A percentile compares a stretch with the other conserved stretches of the same genome.
These are phyloP conservation scores for Teleopsis dalmanni DNA, from an alignment of 1,140 invertebrate species.

Conservation along the genomic window DNA sequence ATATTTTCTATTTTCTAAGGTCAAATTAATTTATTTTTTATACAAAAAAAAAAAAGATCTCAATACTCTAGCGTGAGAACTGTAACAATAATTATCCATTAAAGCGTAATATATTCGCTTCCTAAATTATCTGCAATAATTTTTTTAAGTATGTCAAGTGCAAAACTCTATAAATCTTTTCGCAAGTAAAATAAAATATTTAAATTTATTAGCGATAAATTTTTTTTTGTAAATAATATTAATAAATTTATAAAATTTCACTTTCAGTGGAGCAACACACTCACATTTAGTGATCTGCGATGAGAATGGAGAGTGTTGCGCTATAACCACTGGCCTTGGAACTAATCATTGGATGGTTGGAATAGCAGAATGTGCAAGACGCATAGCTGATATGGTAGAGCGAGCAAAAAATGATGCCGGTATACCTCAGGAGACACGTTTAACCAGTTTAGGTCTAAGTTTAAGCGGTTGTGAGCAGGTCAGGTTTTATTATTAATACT, in stretches of 20 bases:
- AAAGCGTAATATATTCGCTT: too few relatives aligned
- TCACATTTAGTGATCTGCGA: slow-evolving; percentile 71
- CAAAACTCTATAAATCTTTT: neutral
- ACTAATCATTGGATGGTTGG: slow-evolving; percentile 84
- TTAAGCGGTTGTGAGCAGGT: slow-evolving; percentile 40
- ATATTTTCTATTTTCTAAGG: too few relatives aligned
- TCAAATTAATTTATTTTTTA: too few relatives aligned
- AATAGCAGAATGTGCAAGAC: slow-evolving; percentile 63
- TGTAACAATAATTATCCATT: too few relatives aligned
- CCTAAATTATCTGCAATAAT: too few relatives aligned
- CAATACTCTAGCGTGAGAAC: too few relatives aligned
- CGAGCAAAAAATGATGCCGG: slow-evolving; percentile 60
- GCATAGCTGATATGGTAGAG: slow-evolving; percentile 67
- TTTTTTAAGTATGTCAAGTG: too few relatives aligned
- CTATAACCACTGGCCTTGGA: slow-evolving; percentile 57
- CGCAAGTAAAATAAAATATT: neutral
- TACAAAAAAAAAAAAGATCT: too few relatives aligned
- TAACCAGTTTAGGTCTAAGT: slow-evolving; percentile 58
- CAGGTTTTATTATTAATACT: neutral
- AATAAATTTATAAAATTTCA: neutral
- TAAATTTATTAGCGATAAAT: neutral
- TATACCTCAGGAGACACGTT: slow-evolving; percentile 51
- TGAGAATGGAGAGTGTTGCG: slow-evolving; percentile 59
- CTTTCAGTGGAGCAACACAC: slow-evolving; percentile 69
- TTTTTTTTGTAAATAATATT: neutral